Evolutionary conservation across 2,888 invertebrate genomes (phyloP).

Genomic region (Perizoma affinitatum): DNA sequence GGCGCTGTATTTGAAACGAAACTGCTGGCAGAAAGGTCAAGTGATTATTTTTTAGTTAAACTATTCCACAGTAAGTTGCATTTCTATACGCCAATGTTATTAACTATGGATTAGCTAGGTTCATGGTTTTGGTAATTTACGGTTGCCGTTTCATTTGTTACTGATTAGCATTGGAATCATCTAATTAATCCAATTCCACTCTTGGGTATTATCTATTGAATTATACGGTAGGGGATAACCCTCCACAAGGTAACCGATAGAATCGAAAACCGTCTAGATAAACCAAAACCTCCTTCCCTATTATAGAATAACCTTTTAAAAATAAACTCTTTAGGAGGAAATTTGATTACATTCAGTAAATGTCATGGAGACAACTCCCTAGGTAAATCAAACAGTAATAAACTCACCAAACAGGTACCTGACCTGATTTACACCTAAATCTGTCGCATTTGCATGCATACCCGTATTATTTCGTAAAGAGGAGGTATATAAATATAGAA

Average conservation of each 20-base stretch:
- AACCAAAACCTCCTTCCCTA: no score
- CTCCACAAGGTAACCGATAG: conserved; percentile 8
- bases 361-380: no score
- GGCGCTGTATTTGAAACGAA: no score
- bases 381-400: no score
- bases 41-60: no score
- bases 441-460: conserved; percentile 4
- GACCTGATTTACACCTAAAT: no score
- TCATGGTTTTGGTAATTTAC: conserved; percentile 14
- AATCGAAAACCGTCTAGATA: background rate
- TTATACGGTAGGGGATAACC: conserved; percentile 34
- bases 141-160: conserved; percentile 15
- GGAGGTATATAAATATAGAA: conserved; percentile 17
- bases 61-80: background rate
- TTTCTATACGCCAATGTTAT: background rate
- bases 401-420: no score
- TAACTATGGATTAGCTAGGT: background rate
- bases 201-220: conserved; percentile 19
- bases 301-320: no score
- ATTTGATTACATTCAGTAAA: no score
- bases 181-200: conserved; percentile 20
- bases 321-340: no score
- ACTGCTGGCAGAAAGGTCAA: no score
- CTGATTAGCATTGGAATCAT: conserved; percentile 22
- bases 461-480: background rate